These are phyloP conservation scores for Heliconius eleuchia DNA, from an alignment of 1,140 invertebrate species.

Conservation along the genomic window DNA sequence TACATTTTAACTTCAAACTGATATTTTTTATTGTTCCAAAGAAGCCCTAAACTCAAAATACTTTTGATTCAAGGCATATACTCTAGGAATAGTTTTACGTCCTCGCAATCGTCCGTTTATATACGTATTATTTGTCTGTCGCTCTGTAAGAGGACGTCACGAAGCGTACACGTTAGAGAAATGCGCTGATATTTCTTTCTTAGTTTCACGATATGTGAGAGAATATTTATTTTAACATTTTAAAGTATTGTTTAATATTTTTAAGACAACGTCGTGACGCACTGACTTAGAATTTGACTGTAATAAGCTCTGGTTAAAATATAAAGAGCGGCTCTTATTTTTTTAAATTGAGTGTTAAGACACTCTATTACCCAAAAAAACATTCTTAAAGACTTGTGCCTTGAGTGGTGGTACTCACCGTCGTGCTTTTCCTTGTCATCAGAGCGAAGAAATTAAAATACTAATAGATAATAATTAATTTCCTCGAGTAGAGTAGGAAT, in stretches of 20 bases:
- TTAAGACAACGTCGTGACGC: background rate
- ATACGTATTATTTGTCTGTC: background rate
- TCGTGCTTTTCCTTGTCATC: too few species aligned
- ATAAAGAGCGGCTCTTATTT: background rate
- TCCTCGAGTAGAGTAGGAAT: too few species aligned
- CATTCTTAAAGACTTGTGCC: too few species aligned
- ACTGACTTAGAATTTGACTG: too few species aligned
- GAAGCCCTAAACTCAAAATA: too few species aligned
- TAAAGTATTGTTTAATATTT: background rate
- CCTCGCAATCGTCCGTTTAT: background rate
- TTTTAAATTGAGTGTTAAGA: background rate
- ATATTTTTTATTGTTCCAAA: too few species aligned
- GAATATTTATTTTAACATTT: background rate
- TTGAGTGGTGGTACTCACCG: too few species aligned
- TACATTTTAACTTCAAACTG: too few species aligned
- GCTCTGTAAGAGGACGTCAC: background rate
- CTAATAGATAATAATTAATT: too few species aligned
- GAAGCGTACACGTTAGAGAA: conserved; percentile 1
- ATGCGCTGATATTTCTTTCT: conserved; percentile 1
- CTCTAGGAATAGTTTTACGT: background rate
- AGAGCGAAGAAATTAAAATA: too few species aligned
- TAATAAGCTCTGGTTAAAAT: background rate
- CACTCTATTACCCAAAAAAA: background rate
- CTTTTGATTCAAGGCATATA: background rate
- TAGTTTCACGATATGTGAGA: background rate